These are phyloP conservation scores for Clinocottus analis DNA, from an alignment of 2,113 vertebrate genomes.

Conservation along the genomic window DNA sequence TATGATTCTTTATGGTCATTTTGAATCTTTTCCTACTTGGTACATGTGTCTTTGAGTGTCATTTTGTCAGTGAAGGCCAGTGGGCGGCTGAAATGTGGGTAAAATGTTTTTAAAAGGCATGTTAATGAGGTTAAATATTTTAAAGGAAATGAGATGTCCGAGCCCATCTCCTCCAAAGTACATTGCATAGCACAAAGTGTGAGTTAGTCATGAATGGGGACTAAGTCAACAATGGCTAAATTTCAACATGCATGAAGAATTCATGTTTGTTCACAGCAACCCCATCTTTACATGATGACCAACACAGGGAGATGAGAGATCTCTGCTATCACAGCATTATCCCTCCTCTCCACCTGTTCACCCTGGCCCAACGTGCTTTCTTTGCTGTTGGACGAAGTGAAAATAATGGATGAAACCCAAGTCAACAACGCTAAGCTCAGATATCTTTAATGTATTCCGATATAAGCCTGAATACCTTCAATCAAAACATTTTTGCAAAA, in stretches of 20 bases:
- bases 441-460: neutral
- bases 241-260: neutral
- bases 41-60: neutral
- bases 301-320: neutral
- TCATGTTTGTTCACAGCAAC: neutral
- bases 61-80: neutral
- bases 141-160: neutral
- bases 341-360: neutral
- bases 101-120: conserved; percentile 44
- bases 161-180: neutral
- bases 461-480: neutral
- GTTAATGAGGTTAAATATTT: neutral
- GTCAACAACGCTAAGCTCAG: neutral
- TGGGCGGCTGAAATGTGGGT: neutral
- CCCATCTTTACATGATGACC: neutral
- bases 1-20: neutral
- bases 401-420: conserved; percentile 18
- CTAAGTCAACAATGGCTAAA: neutral
- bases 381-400: neutral
- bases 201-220: neutral
- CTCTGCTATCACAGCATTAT: neutral
- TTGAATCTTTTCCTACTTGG: neutral
- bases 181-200: neutral
- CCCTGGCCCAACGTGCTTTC: too few relatives aligned
- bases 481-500: conserved; percentile 2